These are phyloP conservation scores for Empidonax alnorum DNA, from an alignment of 2,113 vertebrate species.

Conservation along the genomic window DNA sequence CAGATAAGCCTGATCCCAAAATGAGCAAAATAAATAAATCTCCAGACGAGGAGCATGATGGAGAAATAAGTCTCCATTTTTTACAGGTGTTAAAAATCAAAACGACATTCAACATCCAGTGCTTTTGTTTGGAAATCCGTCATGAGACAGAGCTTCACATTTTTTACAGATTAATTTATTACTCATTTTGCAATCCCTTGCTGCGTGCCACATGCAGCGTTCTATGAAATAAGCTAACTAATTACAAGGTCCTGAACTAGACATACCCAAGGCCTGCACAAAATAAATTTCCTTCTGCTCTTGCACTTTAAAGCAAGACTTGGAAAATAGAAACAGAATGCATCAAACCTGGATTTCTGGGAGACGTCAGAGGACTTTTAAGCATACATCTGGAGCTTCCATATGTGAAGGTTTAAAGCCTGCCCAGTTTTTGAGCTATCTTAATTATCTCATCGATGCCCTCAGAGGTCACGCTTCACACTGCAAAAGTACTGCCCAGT, in stretches of 20 bases:
- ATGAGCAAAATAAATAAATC: background rate
- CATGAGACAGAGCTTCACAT: background rate
- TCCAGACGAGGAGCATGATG: background rate
- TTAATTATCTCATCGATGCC: background rate
- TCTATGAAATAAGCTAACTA: background rate
- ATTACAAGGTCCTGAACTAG: background rate
- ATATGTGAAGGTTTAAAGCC: background rate
- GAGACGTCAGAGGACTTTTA: background rate
- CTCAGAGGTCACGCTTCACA: background rate
- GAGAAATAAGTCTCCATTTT: conserved; percentile 6
- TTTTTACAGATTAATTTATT: conserved; percentile 24
- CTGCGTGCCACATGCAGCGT: background rate
- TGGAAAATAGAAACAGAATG: background rate
- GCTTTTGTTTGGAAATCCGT: conserved; percentile 7
- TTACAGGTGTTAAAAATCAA: conserved; percentile 57
- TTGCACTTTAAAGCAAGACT: background rate
- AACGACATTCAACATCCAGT: background rate
- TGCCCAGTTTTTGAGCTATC: background rate
- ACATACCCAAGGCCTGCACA: background rate
- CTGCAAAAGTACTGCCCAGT: background rate
- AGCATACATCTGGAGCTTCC: background rate
- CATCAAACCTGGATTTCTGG: background rate
- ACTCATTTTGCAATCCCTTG: conserved; percentile 30
- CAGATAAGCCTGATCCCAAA: background rate
- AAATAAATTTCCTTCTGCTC: background rate